These are phyloP conservation scores for Apamea crenata DNA, from an alignment of 2,888 invertebrate genomes.

Conservation along the genomic window DNA sequence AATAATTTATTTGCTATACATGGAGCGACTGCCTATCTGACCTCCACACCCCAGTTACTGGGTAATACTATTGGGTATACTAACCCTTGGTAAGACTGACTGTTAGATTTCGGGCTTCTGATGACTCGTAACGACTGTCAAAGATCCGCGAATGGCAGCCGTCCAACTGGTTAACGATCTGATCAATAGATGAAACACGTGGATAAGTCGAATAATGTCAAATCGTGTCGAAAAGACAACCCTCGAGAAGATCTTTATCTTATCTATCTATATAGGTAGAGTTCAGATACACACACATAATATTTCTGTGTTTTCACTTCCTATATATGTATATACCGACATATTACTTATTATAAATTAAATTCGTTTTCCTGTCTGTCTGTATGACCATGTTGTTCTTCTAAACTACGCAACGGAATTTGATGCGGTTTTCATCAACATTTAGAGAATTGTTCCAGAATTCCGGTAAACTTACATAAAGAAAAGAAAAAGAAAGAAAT, in stretches of 20 bases:
- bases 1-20: too few species aligned
- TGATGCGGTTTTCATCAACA: not conserved
- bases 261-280: not conserved
- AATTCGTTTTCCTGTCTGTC: not conserved
- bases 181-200: not conserved
- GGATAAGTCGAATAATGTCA: not conserved
- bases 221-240: not conserved
- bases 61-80: not conserved
- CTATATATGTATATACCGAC: not conserved
- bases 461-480: not conserved
- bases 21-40: not conserved
- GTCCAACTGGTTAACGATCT: too few species aligned
- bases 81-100: not conserved
- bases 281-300: not conserved
- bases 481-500: too few species aligned
- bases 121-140: too few species aligned
- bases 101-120: too few species aligned
- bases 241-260: not conserved
- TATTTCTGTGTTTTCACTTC: not conserved
- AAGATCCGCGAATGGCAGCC: too few species aligned
- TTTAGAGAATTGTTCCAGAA: not conserved
- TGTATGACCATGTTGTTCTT: not conserved
- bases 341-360: too few species aligned
- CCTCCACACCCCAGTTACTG: not conserved
- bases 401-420: not conserved